Percentiles rank a stretch among this genome's conserved stretches.
Evolutionary conservation across 2,888 invertebrate genomes (phyloP).

Genomic region (Colostygia pectinataria): DNA sequence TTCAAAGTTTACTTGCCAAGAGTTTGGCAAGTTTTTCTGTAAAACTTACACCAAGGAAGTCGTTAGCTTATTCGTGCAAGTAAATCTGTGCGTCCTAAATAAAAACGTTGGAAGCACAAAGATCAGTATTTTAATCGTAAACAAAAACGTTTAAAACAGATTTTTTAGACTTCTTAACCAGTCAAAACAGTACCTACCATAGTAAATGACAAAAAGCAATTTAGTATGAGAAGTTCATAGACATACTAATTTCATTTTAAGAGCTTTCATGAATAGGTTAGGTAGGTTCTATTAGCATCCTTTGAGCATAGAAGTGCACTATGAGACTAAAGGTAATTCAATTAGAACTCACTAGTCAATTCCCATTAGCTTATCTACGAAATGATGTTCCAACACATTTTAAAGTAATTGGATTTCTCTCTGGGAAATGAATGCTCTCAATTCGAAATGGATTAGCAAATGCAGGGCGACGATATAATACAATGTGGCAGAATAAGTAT

Average conservation of each 20-base stretch:
- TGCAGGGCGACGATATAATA: background rate
- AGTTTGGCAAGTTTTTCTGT: constrained; percentile 40
- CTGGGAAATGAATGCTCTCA: background rate
- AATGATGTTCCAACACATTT: constrained; percentile 11
- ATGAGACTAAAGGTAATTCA: constrained; percentile 21
- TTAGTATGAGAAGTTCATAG: background rate
- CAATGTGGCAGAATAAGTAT: too few species aligned
- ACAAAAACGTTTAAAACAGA: too few species aligned
- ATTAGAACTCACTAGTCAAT: constrained; percentile 20
- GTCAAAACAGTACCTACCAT: too few species aligned
- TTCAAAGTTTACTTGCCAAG: constrained; percentile 38
- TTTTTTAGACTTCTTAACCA: too few species aligned
- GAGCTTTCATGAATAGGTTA: constrained; percentile 19
- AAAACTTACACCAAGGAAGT: constrained; percentile 36
- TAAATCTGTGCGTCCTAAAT: constrained; percentile 26
- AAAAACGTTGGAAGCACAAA: constrained; percentile 11
- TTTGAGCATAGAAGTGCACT: constrained; percentile 28
- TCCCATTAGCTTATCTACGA: constrained; percentile 14
- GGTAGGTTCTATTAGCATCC: constrained; percentile 31
- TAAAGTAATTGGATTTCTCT: constrained; percentile 8
- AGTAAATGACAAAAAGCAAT: too few species aligned
- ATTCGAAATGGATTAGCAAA: background rate
- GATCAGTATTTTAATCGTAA: too few species aligned
- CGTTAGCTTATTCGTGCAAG: constrained; percentile 40
- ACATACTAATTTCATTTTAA: background rate